These are phyloP conservation scores for Dendrocincla fuliginosa DNA, from an alignment of 2,797 vertebrate genomes.

Conservation along the genomic window DNA sequence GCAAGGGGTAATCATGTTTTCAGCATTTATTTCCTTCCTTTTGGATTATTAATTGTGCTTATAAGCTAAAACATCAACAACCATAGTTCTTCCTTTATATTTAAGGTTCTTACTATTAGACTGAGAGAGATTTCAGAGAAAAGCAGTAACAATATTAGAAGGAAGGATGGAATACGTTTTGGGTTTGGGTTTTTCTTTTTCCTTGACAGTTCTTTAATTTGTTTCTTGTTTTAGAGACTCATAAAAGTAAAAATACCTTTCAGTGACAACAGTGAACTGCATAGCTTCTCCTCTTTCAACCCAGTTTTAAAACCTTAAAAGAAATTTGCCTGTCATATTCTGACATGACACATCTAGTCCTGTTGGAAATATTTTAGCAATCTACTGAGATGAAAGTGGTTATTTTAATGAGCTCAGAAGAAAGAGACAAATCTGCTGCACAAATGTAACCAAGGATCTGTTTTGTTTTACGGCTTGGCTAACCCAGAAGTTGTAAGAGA, in stretches of 20 bases:
- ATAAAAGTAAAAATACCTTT: conserved; percentile 69
- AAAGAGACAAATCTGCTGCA: conserved; percentile 40
- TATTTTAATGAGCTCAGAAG: conserved; percentile 36
- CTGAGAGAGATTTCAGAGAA: conserved; percentile 32
- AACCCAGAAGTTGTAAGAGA: conserved; percentile 6
- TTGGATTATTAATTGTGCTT: conserved; percentile 15
- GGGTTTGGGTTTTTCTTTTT: conserved; percentile 33
- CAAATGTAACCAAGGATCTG: conserved; percentile 28
- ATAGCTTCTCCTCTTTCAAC: conserved; percentile 46
- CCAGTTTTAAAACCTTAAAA: conserved; percentile 56
- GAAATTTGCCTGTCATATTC: conserved; percentile 60
- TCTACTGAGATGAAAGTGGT: conserved; percentile 41
- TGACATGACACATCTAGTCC: conserved; percentile 53
- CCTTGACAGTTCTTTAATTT: conserved; percentile 65
- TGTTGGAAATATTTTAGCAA: conserved; percentile 30
- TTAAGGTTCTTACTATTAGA: conserved; percentile 23
- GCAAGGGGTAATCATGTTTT: background rate
- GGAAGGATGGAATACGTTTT: conserved; percentile 36
- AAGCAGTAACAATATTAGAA: conserved; percentile 25
- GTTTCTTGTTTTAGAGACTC: conserved; percentile 66
- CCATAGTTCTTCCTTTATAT: background rate
- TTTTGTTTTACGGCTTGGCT: conserved; percentile 39
- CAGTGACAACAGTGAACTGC: conserved; percentile 41
- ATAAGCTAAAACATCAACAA: conserved; percentile 3
- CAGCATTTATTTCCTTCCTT: background rate